Conservation (phyloP, 2,113 vertebrate species). For the Chlamydotis undulata region DNA sequence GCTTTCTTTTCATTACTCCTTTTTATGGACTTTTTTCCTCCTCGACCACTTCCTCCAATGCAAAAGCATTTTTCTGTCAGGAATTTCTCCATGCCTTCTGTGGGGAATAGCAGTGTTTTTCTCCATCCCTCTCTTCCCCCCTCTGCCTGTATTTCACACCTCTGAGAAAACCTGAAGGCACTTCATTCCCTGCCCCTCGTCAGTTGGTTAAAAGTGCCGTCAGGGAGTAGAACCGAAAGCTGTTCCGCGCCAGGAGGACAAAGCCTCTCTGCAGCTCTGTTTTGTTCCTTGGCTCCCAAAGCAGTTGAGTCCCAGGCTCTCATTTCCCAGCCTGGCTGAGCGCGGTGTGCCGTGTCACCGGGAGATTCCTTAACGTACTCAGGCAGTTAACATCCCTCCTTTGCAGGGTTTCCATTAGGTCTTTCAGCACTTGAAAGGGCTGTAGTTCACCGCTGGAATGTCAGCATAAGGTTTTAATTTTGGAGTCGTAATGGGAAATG, state of each 20-base stretch:
- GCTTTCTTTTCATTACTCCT: slow-evolving; percentile 14
- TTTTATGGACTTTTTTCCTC: not conserved
- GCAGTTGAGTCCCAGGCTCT: not conserved
- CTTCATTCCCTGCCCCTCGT: not conserved
- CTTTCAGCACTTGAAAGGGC: slow-evolving; percentile 26
- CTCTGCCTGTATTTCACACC: slow-evolving; percentile 12
- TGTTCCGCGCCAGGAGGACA: not conserved
- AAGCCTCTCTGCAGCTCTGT: not conserved
- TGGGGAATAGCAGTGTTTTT: not conserved
- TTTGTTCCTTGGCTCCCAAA: not conserved
- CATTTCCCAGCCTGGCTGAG: not conserved
- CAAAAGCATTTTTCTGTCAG: not conserved
- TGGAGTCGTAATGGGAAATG: not conserved
- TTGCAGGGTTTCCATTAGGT: not conserved
- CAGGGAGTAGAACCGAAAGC: not conserved
- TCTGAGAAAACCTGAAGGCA: not conserved
- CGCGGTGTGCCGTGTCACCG: not conserved
- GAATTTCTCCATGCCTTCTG: not conserved
- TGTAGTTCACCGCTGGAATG: slow-evolving; percentile 23
- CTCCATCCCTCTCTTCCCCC: not conserved
- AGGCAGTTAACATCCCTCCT: not conserved
- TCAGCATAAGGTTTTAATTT: slow-evolving; percentile 45
- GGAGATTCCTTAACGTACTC: not conserved
- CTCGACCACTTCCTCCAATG: not conserved
- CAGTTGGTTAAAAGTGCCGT: not conserved